These are phyloP conservation scores for Talpa occidentalis DNA, from an alignment of 2,113 vertebrate species.

Conservation along the genomic window DNA sequence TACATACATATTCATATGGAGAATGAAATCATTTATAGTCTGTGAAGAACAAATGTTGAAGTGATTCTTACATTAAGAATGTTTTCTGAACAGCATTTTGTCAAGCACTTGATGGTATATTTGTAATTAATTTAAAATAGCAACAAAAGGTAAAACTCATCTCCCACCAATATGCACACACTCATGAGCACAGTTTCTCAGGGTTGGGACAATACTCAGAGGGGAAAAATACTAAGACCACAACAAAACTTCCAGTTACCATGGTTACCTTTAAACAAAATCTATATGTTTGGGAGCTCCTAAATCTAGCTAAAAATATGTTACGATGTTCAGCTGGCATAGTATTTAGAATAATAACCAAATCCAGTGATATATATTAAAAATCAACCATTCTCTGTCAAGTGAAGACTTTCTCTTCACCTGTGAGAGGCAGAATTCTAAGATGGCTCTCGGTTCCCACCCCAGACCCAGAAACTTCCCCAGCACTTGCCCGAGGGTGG, in stretches of 20 bases:
- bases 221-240: constrained; percentile 52
- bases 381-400: neutral
- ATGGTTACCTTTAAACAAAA: constrained; percentile 79
- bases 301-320: constrained; percentile 72
- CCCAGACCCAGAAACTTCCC: neutral
- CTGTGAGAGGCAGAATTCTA: neutral
- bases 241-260: constrained; percentile 80
- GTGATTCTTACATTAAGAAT: neutral
- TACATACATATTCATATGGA: neutral
- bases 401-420: neutral
- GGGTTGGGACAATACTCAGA: constrained; percentile 14
- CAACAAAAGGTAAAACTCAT: neutral
- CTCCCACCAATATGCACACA: neutral
- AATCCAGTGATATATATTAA: constrained; percentile 52
- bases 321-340: constrained; percentile 70
- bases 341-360: constrained; percentile 77
- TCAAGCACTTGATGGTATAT: neutral
- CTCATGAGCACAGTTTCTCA: neutral
- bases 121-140: constrained; percentile 49
- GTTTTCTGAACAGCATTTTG: neutral
- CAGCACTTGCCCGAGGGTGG: neutral
- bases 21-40: constrained; percentile 34
- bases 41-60: constrained; percentile 46
- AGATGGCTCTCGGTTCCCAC: no score
- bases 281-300: constrained; percentile 67